Conservation (phyloP, 2,797 vertebrate genomes). For the Cygnus olor region DNA sequence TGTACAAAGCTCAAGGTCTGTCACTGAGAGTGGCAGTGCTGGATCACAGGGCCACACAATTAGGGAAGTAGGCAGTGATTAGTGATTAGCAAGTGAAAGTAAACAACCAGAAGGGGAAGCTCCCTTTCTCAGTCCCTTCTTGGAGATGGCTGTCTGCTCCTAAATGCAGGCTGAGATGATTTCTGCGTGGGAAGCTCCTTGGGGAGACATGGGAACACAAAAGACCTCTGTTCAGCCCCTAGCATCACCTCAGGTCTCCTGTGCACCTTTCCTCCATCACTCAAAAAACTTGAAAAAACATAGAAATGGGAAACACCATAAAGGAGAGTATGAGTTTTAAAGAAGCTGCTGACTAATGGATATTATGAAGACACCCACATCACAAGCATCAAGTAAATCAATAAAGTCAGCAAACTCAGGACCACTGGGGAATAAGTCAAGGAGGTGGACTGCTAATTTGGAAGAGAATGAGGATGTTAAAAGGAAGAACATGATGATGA, state of each 20-base stretch:
- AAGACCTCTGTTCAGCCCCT: neutral
- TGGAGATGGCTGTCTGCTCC: neutral
- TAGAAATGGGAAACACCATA: neutral
- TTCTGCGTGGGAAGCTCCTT: neutral
- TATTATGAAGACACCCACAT: fast-evolving
- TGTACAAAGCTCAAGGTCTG: neutral
- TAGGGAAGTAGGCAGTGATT: no score
- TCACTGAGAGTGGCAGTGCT: neutral
- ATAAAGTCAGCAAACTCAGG: neutral
- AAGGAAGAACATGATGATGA: neutral
- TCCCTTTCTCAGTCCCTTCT: neutral
- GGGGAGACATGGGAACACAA: neutral
- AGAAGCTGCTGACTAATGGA: neutral
- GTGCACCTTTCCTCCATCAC: neutral
- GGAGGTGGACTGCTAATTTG: neutral
- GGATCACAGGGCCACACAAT: no score
- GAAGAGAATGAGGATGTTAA: neutral
- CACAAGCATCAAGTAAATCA: neutral
- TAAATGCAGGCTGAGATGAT: neutral
- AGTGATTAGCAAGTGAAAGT: neutral
- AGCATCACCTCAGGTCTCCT: neutral
- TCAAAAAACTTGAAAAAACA: neutral
- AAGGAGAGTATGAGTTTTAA: neutral
- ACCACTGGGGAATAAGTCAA: neutral
- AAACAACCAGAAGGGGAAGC: neutral